Evolutionary conservation across 2,888 invertebrate species (phyloP), one percentile per base, ranked within the genome.

Genomic region (Augochlorella aurata): DNA sequence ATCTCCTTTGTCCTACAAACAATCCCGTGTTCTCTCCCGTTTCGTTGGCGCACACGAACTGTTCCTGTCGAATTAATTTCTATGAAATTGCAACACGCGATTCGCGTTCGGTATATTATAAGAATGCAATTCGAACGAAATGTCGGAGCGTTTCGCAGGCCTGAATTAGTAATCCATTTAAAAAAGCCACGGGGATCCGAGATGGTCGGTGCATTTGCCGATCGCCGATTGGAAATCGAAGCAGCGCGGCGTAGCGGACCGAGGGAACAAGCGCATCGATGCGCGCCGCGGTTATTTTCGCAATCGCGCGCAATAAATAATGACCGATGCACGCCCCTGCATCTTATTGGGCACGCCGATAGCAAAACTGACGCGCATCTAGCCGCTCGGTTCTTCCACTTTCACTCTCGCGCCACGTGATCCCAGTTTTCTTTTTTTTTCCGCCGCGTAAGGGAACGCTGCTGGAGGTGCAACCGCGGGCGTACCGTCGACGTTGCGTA

Each of bases 341-440:
- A 79, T 83, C 85, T 84, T 87, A 86, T 87, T 87, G 87, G 87
- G 85, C 85, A 77, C 86, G 85, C 82, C 84, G 69, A 87, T 87
- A 82, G 86, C 84, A 84, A 38, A 85, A 84, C 77, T 63, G 79
- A 86, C 86, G 79, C 81, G 86, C 74, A 82, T 86, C 85, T 63
- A 77, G 67, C 80, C 58, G 68, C 67, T 67, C 71, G n/a, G 78
- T 72, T 78, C 74, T 82, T 80, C 68, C 84, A 82, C 87, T 87
- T 87, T 87, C 87, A 87, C 87, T 63, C 29, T 87, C 74, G 45
- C 21, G 77, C 82, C 84, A 85, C 87, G 85, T 87, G 87, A 84
- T 87, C 84, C 81, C 52, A 44, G 79, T 86, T 87, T 86, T 81
- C 81, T 83, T 86, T 85, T 81, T 72, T 50, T 47, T 38, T 38